Base-by-base conservation (phyloP, 1,140 invertebrate species). In the Rhagoletis pomonella region DNA sequence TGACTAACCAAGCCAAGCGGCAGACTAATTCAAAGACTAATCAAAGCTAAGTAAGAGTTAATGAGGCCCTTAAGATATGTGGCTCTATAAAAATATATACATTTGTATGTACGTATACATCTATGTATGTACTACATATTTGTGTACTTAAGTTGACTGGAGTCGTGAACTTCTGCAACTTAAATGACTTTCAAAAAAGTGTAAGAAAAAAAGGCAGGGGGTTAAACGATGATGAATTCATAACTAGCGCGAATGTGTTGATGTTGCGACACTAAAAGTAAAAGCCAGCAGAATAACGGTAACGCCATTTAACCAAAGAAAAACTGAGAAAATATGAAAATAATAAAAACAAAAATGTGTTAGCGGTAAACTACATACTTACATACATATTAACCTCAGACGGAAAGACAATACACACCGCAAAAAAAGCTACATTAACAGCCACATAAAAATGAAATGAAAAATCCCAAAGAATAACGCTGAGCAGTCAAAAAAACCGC, bases 231-330 rank as follows among this genome's bases (percentile, higher is more conserved):
- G 67, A 73, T 73, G 67, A 73, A 73, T 73, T 73, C 67, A 73
- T 73, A 73, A 73, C 17, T 44, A 47, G 39, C 44, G 67, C 44
- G 67, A 73, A 73, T 73, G 67, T 73, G 67, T 73, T 73, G 39
- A 73, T 73, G 67, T 73, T 73, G 67, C 67, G 67, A 73, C 67
- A 73, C 44, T 39, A 73, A 73, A 73, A 73, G 67, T 73, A 73
- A 73, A 73, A 73, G 67, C 67, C 67, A 42, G 42, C 67, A 73
- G 67, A 73, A 73, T 73, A 73, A 73, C 67, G 67, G 67, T 73
- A 73, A 73, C 67, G 44, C 10, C 67, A 39, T 47, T 73, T 73
- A 73, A 73, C 67, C 39, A 73, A 73, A 73, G 67, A 73, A 69
- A 69, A 44, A 47, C 67, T 44, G 67, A 47, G 44, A 73, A 73